These are phyloP conservation scores for Lipophrys pholis DNA, from an alignment of 2,113 vertebrate genomes.

Conservation along the genomic window DNA sequence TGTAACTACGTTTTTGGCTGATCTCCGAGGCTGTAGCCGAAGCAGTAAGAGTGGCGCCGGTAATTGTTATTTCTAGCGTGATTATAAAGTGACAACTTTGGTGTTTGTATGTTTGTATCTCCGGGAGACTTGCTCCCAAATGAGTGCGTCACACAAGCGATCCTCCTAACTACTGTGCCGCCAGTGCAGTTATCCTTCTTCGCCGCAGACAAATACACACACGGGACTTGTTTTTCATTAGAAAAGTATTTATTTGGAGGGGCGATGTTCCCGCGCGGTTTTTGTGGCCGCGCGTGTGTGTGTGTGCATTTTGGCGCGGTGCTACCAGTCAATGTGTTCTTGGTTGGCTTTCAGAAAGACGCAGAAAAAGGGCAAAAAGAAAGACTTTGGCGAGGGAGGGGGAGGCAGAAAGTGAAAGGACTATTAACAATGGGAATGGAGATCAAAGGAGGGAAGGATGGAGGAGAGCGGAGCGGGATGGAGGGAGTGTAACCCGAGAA, in stretches of 20 bases:
- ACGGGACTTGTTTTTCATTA: slow-evolving; percentile 60
- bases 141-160: slow-evolving; percentile 28
- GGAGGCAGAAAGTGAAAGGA: slow-evolving; percentile 60
- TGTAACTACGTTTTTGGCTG: neutral
- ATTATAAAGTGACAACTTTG: neutral
- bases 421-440: slow-evolving; percentile 29
- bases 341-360: slow-evolving; percentile 25
- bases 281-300: slow-evolving; percentile 48
- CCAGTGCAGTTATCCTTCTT: slow-evolving; percentile 47
- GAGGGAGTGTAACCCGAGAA: slow-evolving; percentile 36
- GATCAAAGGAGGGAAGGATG: slow-evolving; percentile 42
- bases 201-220: slow-evolving; percentile 47
- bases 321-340: slow-evolving; percentile 53
- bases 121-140: slow-evolving; percentile 40
- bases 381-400: no score
- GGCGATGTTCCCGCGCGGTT: slow-evolving; percentile 41
- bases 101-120: neutral
- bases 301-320: slow-evolving; percentile 26
- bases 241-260: slow-evolving; percentile 49
- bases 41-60: neutral
- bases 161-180: slow-evolving; percentile 33
- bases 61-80: neutral
- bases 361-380: no score
- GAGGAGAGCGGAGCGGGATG: slow-evolving; percentile 28
- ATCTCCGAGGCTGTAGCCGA: neutral